phyloP scores from a whole-genome alignment of 2,113 vertebrate genomes.

The Scolopax mira region DNA sequence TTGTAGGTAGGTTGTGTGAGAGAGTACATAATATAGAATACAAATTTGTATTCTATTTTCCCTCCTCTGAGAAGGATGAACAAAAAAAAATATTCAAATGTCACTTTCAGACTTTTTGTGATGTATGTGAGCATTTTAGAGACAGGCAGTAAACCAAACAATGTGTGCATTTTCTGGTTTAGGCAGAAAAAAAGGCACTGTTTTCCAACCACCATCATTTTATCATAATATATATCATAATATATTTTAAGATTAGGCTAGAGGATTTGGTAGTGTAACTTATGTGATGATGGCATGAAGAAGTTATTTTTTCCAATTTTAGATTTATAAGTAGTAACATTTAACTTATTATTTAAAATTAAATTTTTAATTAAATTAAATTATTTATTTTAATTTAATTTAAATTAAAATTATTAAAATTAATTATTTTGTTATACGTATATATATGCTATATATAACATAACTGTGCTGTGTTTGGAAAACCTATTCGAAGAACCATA shows the following conservation, averaged over 20 bases:
- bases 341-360: no score
- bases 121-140: background rate
- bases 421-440: no score
- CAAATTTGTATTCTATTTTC: background rate
- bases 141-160: background rate
- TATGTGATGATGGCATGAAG: background rate
- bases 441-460: no score
- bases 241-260: background rate
- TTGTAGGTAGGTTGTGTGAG: no score
- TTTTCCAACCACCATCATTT: background rate
- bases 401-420: no score
- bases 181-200: background rate
- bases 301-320: background rate
- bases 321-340: background rate
- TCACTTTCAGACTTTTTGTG: background rate
- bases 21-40: background rate
- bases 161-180: background rate
- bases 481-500: background rate
- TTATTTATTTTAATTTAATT: no score
- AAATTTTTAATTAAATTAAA: no score
- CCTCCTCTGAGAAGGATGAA: background rate
- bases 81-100: background rate
- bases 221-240: rapidly evolving
- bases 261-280: background rate
- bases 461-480: background rate